A percentile compares a stretch with the other conserved stretches of the same genome.
phyloP scores from a whole-genome alignment of 2,888 invertebrate genomes.

The Drosophila paucipuncta region DNA sequence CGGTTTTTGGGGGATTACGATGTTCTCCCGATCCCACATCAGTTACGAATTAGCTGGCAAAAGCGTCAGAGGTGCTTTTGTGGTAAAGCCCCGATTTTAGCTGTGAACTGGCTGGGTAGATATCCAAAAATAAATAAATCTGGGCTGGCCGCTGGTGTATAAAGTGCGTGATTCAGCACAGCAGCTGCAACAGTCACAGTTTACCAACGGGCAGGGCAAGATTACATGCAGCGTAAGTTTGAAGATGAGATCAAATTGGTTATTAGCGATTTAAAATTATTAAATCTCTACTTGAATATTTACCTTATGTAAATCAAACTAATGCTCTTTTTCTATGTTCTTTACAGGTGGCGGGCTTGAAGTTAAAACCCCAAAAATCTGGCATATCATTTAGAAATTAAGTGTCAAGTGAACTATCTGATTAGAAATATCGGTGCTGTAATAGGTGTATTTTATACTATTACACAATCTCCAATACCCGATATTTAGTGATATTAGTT shows the following conservation, averaged over 20 bases:
- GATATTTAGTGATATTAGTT: conserved; percentile 80
- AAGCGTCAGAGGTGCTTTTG: conserved; percentile 40
- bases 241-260: not conserved
- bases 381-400: conserved; percentile 40
- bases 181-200: conserved; percentile 53
- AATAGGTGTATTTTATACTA: conserved; percentile 56
- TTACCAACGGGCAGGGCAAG: conserved; percentile 39
- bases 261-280: not conserved
- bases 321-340: conserved; percentile 7
- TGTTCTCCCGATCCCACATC: conserved; percentile 38
- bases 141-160: conserved; percentile 44
- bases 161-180: conserved; percentile 67
- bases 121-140: conserved; percentile 60
- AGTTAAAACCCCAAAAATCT: conserved; percentile 17
- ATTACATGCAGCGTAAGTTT: conserved; percentile 52
- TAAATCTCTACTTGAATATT: not conserved
- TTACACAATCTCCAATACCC: conserved; percentile 61
- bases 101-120: conserved; percentile 35
- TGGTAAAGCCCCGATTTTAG: conserved; percentile 33
- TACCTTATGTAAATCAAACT: not conserved
- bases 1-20: conserved; percentile 32
- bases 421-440: conserved; percentile 72
- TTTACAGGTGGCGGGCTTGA: conserved; percentile 72
- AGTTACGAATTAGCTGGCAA: conserved; percentile 49
- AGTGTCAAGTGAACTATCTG: conserved; percentile 65